phyloP scores from a whole-genome alignment of 2,797 vertebrate genomes.

The Clarias laeviceps region DNA sequence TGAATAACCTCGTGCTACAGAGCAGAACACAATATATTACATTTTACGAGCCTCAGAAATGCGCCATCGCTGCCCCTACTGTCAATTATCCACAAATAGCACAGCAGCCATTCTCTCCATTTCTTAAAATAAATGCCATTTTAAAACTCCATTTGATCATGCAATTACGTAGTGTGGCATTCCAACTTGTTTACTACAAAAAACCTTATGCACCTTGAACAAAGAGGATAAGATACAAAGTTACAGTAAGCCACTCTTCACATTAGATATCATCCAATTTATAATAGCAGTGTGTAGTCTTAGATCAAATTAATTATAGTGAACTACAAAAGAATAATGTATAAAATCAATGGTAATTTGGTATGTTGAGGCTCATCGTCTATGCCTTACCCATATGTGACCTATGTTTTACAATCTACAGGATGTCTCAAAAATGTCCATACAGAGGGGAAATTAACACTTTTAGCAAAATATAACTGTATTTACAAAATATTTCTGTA shows the following conservation, averaged over 20 bases:
- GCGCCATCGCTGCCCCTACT: constrained; percentile 57
- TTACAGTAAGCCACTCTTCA: not conserved
- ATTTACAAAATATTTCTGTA: no score
- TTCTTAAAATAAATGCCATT: constrained; percentile 10
- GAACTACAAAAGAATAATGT: constrained; percentile 8
- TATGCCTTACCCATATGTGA: constrained; percentile 34
- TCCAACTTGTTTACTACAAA: constrained; percentile 31
- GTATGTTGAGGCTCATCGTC: constrained; percentile 37
- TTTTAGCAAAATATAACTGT: no score
- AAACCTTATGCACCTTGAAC: constrained; percentile 43
- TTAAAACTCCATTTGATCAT: constrained; percentile 30
- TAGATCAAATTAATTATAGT: not conserved
- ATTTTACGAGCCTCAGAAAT: constrained; percentile 65
- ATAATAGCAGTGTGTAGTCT: not conserved
- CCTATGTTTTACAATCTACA: constrained; percentile 2
- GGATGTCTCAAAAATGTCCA: no score
- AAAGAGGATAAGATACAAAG: not conserved
- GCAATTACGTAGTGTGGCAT: not conserved
- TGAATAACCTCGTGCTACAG: constrained; percentile 62
- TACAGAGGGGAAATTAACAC: no score
- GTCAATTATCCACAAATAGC: constrained; percentile 67
- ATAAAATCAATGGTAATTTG: constrained; percentile 43
- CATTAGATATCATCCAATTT: not conserved
- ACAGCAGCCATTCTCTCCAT: constrained; percentile 40
- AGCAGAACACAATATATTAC: constrained; percentile 67